Percentiles rank a stretch among this genome's conserved stretches.
phyloP scores from a whole-genome alignment of 2,888 invertebrate species.

The Netelia fuscicornis region DNA sequence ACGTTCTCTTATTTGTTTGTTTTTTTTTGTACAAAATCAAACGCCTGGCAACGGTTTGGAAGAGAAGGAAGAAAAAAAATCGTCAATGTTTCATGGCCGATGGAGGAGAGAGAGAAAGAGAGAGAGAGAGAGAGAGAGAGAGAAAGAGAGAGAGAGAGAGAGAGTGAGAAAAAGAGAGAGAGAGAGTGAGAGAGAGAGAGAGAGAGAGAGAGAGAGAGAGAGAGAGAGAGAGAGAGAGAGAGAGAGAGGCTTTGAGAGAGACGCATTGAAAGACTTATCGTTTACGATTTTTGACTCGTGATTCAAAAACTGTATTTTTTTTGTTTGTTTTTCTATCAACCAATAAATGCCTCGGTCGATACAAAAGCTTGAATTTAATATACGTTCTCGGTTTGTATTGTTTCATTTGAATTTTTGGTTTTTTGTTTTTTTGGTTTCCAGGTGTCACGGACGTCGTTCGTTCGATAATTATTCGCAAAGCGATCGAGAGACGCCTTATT shows the following conservation, averaged over 20 bases:
- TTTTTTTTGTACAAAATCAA: constrained; percentile 42
- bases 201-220: constrained; percentile 5
- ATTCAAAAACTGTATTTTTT: neutral
- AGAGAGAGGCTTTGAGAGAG: neutral
- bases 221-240: neutral
- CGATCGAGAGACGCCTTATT: neutral
- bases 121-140: constrained; percentile 5
- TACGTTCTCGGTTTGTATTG: neutral
- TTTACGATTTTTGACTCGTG: neutral
- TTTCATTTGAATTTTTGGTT: neutral
- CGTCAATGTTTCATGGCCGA: constrained; percentile 68
- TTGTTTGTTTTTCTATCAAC: constrained; percentile 4
- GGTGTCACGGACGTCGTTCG: constrained; percentile 12
- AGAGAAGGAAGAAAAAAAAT: constrained; percentile 47
- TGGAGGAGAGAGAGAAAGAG: constrained; percentile 17
- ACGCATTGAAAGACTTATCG: neutral
- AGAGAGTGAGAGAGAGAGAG: neutral
- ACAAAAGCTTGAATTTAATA: constrained; percentile 29
- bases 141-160: constrained; percentile 4
- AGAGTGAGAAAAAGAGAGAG: no score
- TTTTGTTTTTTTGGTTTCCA: neutral
- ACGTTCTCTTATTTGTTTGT: constrained; percentile 33
- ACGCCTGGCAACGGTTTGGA: constrained; percentile 58
- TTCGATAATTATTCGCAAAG: constrained; percentile 8
- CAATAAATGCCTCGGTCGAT: constrained; percentile 34